Conservation (phyloP, 2,797 vertebrate species). For the Gorsachius magnificus region DNA sequence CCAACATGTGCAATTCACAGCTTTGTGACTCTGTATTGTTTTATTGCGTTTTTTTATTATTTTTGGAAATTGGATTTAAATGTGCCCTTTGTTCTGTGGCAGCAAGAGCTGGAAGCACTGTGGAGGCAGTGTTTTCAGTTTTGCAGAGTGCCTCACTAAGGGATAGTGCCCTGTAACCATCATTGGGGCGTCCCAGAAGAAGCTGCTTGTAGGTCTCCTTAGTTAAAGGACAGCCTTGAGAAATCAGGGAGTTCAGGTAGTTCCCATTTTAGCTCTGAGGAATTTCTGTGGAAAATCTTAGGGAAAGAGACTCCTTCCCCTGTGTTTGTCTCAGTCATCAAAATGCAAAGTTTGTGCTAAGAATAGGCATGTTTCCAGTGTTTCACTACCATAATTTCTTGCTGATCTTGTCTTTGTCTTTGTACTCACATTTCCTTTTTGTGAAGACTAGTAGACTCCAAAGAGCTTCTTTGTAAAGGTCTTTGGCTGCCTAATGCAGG, state of each 20-base stretch:
- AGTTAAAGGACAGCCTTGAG: background rate
- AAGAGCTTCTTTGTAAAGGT: background rate
- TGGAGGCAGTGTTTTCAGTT: background rate
- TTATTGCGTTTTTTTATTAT: background rate
- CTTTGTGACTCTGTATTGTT: background rate
- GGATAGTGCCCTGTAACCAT: background rate
- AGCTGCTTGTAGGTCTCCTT: background rate
- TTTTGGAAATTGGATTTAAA: slow-evolving; percentile 2
- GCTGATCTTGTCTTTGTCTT: slow-evolving; percentile 8
- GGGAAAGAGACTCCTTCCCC: slow-evolving; percentile 5
- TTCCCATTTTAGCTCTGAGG: background rate
- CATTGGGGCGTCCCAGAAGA: background rate
- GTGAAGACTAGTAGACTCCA: background rate
- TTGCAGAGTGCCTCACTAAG: background rate
- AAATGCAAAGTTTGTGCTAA: slow-evolving; percentile 2
- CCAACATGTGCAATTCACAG: background rate
- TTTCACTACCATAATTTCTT: background rate
- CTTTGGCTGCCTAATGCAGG: slow-evolving; percentile 5
- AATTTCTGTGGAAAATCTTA: background rate
- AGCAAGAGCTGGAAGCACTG: background rate
- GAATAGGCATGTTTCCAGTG: background rate
- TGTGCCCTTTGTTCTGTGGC: background rate
- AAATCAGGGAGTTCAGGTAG: background rate
- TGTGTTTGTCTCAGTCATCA: slow-evolving; percentile 12
- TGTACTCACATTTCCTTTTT: slow-evolving; percentile 1